Evolutionary conservation across 1,140 invertebrate species (phyloP).

Genomic region (Solenopsis invicta): DNA sequence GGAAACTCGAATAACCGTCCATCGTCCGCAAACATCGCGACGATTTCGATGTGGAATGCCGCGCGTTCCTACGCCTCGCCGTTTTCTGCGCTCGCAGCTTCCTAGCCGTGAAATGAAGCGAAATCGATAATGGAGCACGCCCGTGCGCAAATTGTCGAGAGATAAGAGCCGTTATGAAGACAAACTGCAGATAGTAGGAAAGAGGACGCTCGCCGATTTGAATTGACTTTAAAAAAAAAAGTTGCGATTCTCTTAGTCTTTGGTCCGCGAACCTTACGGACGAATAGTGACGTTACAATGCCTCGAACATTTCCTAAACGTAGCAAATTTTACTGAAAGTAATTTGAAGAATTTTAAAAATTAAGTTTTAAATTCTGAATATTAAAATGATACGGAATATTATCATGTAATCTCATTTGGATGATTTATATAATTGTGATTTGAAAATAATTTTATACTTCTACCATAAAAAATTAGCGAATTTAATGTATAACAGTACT

Average conservation of each 20-base stretch:
- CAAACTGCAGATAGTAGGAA: constrained; percentile 68
- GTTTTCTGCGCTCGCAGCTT: constrained; percentile 7
- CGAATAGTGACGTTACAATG: constrained; percentile 9
- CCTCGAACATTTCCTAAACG: not conserved
- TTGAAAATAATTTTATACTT: not conserved
- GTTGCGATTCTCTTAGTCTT: constrained; percentile 10
- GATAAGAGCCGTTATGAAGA: constrained; percentile 76
- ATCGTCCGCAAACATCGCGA: constrained; percentile 63
- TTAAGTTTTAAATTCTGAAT: not conserved
- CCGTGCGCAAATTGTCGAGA: constrained; percentile 73
- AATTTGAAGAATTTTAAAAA: not conserved
- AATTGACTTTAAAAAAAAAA: constrained; percentile 22
- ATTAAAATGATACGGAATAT: not conserved
- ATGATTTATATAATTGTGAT: not conserved
- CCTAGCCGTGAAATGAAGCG: constrained; percentile 73
- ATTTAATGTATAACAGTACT: no score
- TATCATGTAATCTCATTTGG: not conserved
- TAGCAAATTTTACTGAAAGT: not conserved
- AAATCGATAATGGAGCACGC: constrained; percentile 76
- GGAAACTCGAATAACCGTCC: constrained; percentile 70
- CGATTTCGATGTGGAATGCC: constrained; percentile 66
- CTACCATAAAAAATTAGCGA: no score
- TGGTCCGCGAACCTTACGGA: not conserved
- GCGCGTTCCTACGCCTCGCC: constrained; percentile 42
- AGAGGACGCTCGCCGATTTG: constrained; percentile 1